Conservation (phyloP, 2,888 invertebrate genomes). For the Mythimna impura region DNA sequence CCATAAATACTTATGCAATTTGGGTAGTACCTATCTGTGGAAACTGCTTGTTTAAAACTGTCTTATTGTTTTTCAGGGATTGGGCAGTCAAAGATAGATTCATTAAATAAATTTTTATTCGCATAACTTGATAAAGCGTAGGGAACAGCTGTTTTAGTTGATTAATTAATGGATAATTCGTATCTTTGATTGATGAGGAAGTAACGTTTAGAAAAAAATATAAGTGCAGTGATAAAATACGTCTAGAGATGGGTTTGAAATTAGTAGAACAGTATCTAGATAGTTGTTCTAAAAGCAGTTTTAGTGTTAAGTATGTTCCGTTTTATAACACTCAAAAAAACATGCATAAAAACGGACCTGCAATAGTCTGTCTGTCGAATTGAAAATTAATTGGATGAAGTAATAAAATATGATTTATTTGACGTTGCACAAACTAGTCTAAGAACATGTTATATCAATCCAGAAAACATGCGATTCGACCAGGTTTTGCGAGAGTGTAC, state of each 20-base stretch:
- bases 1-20: no score
- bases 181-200: no score
- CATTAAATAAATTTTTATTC: background rate
- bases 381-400: conserved; percentile 34
- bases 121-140: background rate
- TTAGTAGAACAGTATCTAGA: background rate
- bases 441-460: conserved; percentile 32
- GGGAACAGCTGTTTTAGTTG: no score
- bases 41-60: background rate
- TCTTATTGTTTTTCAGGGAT: background rate
- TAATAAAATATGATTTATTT: conserved; percentile 56
- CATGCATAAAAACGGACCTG: background rate
- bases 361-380: background rate
- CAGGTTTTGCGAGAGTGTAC: conserved; percentile 2
- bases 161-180: no score
- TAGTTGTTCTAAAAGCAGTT: background rate
- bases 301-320: background rate
- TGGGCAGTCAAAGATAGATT: background rate
- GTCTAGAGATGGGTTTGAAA: background rate
- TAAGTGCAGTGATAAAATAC: background rate
- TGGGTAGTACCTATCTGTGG: background rate
- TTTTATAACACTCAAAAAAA: conserved; percentile 12
- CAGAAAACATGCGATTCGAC: conserved; percentile 28
- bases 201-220: no score
- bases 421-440: conserved; percentile 43